Conservation (phyloP, 2,797 vertebrate species). For the Hafferia zeledoni region DNA sequence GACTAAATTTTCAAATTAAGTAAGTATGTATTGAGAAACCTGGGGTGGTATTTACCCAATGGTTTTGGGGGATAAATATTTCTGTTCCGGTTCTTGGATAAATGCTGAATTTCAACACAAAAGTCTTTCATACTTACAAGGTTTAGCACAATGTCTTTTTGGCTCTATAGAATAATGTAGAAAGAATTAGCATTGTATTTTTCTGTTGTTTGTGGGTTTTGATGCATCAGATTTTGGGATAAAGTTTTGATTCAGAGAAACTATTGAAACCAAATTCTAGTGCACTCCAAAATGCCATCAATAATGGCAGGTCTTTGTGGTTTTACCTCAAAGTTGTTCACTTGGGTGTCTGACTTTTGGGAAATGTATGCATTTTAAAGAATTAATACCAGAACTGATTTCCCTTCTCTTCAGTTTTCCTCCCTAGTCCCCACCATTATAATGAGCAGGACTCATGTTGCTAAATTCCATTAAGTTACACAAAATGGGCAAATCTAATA, state of each 20-base stretch:
- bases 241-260: neutral
- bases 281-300: neutral
- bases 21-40: neutral
- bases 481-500: constrained; percentile 52
- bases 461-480: constrained; percentile 46
- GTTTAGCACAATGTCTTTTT: neutral
- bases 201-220: neutral
- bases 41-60: neutral
- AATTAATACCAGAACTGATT: constrained; percentile 18
- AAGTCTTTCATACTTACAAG: neutral
- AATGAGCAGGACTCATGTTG: constrained; percentile 6
- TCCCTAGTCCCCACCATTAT: neutral
- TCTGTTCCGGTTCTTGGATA: neutral
- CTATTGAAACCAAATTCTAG: neutral
- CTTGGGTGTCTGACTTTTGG: neutral
- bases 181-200: neutral
- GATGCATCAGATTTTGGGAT: neutral
- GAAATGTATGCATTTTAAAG: neutral
- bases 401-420: neutral
- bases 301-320: neutral
- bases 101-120: neutral
- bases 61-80: neutral
- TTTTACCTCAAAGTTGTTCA: neutral
- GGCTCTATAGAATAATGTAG: neutral
- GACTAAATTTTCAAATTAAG: neutral